Percentiles rank a stretch among this genome's conserved stretches.
phyloP scores from a whole-genome alignment of 1,140 invertebrate species.

The Nixonia krombeini region DNA sequence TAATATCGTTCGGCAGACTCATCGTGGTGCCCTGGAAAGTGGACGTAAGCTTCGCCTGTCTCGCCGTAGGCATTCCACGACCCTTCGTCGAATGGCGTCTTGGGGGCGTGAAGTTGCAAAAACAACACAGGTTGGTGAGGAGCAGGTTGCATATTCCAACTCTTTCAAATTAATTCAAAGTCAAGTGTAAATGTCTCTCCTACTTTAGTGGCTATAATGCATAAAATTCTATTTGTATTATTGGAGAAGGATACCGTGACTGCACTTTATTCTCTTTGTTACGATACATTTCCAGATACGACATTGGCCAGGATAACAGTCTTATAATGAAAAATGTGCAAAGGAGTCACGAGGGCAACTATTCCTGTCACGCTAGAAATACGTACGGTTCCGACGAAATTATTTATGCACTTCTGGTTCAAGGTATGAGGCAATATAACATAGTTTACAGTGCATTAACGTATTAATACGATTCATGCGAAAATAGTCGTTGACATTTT shows the following conservation, averaged over 20 bases:
- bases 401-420: slow-evolving; percentile 75
- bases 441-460: too few species aligned
- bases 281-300: slow-evolving; percentile 53
- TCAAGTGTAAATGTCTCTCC: background rate
- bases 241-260: too few species aligned
- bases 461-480: too few species aligned
- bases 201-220: too few species aligned
- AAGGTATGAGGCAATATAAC: slow-evolving; percentile 64
- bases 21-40: slow-evolving; percentile 72
- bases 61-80: slow-evolving; percentile 75
- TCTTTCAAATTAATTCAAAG: too few species aligned
- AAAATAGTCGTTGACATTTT: too few species aligned
- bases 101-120: slow-evolving; percentile 63
- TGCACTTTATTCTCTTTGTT: too few species aligned
- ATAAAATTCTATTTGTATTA: too few species aligned
- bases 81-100: slow-evolving; percentile 73
- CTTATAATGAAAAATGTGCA: slow-evolving; percentile 74
- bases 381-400: slow-evolving; percentile 75
- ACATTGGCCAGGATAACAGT: slow-evolving; percentile 74
- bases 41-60: slow-evolving; percentile 74
- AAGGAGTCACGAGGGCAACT: slow-evolving; percentile 76
- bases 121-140: slow-evolving; percentile 63
- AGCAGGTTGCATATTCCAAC: background rate
- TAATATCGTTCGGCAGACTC: slow-evolving; percentile 75
- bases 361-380: slow-evolving; percentile 77